These are phyloP conservation scores for Thelaira solivaga DNA, from an alignment of 2,888 invertebrate genomes.

Conservation along the genomic window DNA sequence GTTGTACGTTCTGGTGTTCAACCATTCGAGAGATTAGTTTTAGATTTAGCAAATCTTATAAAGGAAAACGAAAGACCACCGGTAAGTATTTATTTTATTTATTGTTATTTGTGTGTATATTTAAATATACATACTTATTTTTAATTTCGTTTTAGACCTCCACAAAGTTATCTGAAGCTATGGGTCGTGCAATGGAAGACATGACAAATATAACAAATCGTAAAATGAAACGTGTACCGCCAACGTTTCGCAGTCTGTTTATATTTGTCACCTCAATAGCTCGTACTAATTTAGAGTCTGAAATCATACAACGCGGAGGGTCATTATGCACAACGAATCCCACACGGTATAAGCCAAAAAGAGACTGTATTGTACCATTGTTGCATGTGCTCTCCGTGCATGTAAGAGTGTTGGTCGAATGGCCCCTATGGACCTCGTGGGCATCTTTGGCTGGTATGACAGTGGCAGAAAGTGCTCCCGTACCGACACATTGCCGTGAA, in stretches of 20 bases:
- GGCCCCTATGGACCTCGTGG: slow-evolving; percentile 80
- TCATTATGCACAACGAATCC: slow-evolving; percentile 81
- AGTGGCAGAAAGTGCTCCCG: slow-evolving; percentile 72
- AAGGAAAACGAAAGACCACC: slow-evolving; percentile 83
- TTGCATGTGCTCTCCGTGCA: slow-evolving; percentile 92
- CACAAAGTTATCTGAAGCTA: slow-evolving; percentile 88
- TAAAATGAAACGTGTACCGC: slow-evolving; percentile 83
- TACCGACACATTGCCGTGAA: slow-evolving; percentile 76
- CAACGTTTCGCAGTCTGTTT: slow-evolving; percentile 86
- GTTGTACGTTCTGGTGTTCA: slow-evolving; percentile 80
- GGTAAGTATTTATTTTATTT: slow-evolving; percentile 76
- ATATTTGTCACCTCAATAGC: slow-evolving; percentile 93
- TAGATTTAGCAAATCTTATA: slow-evolving; percentile 80
- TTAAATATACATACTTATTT: slow-evolving; percentile 48
- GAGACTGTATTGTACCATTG: slow-evolving; percentile 91
- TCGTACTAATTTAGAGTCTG: slow-evolving; percentile 94
- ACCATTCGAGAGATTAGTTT: slow-evolving; percentile 75
- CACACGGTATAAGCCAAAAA: slow-evolving; percentile 84
- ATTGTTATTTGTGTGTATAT: neutral
- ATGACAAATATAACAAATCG: slow-evolving; percentile 92
- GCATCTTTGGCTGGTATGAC: slow-evolving; percentile 76
- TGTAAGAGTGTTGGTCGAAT: slow-evolving; percentile 83
- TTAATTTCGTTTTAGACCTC: slow-evolving; percentile 78
- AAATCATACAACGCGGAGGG: slow-evolving; percentile 93
- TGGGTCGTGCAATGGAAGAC: slow-evolving; percentile 95